Conservation (phyloP, 2,888 invertebrate genomes). For the Tethea ocularis region DNA sequence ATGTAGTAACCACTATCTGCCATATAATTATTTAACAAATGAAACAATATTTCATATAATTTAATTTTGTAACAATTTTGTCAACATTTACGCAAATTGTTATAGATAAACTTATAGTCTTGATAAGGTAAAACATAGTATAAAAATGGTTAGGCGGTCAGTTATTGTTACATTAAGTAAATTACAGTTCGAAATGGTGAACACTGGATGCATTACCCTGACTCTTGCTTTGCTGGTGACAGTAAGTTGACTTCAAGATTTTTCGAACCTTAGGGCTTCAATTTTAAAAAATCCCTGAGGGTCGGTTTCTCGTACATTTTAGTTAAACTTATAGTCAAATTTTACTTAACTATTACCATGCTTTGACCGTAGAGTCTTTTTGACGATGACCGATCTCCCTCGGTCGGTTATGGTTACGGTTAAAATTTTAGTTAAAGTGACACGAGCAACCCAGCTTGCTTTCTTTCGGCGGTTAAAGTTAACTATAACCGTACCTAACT, state of each 20-base stretch:
- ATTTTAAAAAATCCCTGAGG: too few species aligned
- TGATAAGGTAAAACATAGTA: constrained; percentile 2
- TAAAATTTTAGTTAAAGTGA: too few species aligned
- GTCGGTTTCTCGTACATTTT: too few species aligned
- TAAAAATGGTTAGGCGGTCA: neutral
- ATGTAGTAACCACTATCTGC: neutral
- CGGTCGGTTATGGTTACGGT: too few species aligned
- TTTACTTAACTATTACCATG: too few species aligned
- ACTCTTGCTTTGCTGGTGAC: neutral
- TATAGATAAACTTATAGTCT: neutral
- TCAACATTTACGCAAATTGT: constrained; percentile 1
- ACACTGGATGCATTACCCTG: neutral
- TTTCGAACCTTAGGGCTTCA: too few species aligned
- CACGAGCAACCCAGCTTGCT: too few species aligned
- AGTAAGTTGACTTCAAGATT: neutral
- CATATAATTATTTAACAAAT: neutral
- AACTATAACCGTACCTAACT: too few species aligned
- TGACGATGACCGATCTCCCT: too few species aligned
- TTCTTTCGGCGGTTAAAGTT: too few species aligned
- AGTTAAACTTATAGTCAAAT: too few species aligned
- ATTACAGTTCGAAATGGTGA: neutral
- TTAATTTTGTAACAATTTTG: neutral
- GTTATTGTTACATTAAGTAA: neutral
- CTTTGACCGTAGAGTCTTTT: too few species aligned
- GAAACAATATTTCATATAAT: neutral